phyloP scores from a whole-genome alignment of 1,140 invertebrate species.

The Hesperophylax magnus region DNA sequence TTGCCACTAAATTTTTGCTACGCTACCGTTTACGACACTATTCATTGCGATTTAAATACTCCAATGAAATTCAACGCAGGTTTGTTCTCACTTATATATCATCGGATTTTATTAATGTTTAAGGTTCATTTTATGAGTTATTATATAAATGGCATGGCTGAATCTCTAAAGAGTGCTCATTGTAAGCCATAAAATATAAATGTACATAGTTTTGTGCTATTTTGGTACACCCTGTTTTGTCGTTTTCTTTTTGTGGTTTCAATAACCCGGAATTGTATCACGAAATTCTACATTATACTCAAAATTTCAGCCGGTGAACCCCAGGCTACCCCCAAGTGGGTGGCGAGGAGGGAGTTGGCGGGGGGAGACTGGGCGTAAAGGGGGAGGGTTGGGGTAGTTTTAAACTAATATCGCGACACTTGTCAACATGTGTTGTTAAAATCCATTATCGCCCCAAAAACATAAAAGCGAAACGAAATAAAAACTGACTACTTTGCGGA shows the following conservation, averaged over 20 bases:
- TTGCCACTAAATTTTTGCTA: too few species aligned
- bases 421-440: conserved; percentile 58
- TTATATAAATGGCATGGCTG: too few species aligned
- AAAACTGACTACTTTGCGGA: conserved; percentile 23
- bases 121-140: too few species aligned
- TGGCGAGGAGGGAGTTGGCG: neutral
- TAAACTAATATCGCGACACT: conserved; percentile 57
- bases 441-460: conserved; percentile 53
- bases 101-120: too few species aligned
- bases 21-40: too few species aligned
- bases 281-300: conserved; percentile 25
- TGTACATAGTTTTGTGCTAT: too few species aligned
- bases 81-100: too few species aligned
- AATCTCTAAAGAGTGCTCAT: too few species aligned
- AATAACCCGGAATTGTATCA: conserved; percentile 22
- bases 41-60: too few species aligned
- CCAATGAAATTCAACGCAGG: too few species aligned
- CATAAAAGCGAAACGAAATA: conserved; percentile 33
- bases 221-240: neutral
- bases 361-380: neutral
- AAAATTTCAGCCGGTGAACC: conserved; percentile 20
- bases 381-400: conserved; percentile 35
- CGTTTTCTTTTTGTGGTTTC: conserved; percentile 3
- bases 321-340: neutral
- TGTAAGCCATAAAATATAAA: too few species aligned